A percentile compares a stretch with the other conserved stretches of the same genome.
phyloP scores from a whole-genome alignment of 2,113 vertebrate genomes.

The Tachuris rubrigastra region DNA sequence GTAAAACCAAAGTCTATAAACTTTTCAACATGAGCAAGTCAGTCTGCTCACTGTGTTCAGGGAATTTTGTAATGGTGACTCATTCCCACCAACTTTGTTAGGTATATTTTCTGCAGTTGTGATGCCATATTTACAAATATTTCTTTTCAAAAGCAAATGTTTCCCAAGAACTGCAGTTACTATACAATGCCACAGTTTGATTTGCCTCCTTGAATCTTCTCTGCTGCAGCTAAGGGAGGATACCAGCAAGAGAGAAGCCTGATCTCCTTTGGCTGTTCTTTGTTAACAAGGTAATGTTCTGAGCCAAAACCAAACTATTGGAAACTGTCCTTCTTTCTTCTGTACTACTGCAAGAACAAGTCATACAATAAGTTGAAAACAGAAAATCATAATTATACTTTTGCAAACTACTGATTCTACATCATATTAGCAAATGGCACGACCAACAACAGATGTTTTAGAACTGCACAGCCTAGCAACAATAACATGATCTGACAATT shows the following conservation, averaged over 20 bases:
- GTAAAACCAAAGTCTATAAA: not conserved
- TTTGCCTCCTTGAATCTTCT: not conserved
- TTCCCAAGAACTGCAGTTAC: not conserved
- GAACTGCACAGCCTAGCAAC: not conserved
- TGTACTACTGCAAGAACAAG: not conserved
- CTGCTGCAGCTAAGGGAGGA: not conserved
- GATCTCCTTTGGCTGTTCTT: not conserved
- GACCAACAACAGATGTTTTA: not conserved
- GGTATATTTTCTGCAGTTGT: not conserved
- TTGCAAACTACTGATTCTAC: not conserved
- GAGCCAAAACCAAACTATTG: not conserved
- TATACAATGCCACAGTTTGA: rapidly evolving
- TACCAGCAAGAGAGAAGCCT: not conserved
- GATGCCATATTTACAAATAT: not conserved
- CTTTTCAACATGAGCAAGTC: not conserved
- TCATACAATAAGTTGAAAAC: not conserved
- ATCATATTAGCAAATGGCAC: not conserved
- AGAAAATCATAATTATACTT: not conserved
- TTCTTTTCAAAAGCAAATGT: not conserved
- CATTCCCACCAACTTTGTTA: not conserved
- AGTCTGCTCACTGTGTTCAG: not conserved
- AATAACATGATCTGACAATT: not conserved
- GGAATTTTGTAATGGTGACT: not conserved
- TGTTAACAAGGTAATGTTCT: not conserved
- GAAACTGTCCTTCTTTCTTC: not conserved